Base-by-base conservation (phyloP, 2,888 invertebrate genomes). In the Drosophila mimica region DNA sequence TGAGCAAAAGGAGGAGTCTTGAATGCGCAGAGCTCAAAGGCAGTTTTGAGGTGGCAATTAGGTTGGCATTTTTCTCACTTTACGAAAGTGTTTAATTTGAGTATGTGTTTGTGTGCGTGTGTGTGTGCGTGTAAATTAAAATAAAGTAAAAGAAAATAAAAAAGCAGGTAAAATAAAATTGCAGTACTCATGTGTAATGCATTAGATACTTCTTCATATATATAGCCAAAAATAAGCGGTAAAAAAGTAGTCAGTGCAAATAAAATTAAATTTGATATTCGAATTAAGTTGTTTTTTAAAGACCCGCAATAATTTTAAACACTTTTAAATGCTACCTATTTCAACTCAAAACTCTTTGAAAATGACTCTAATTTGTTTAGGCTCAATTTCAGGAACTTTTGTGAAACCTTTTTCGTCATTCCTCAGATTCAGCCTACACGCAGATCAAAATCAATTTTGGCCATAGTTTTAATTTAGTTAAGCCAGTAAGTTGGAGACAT, bases 381-480 rank as follows among this genome's bases (percentile, higher is more conserved):
- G 51, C 74, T 73, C 38, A 49, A 60, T 67, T 63, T 66, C 75
- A 34, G 8, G 48, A 76, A 72, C 38, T 76, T 76, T 69, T 61
- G 17, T 34, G 48, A 36, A 28, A 40, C 33, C 28, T 31, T 65
- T 64, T 33, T 57, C n/a, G 31, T 20, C 43, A 52, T 46, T 67
- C n/a, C 31, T 17, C 13, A 11, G 46, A 40, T 52, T 48, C 9
- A 9, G 17, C 9, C n/a, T 25, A 25, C 36, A 53, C 52, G 48
- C 43, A 49, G 52, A 71, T 75, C 59, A 54, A 63, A 72, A 70
- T 74, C 72, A 62, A 64, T 82, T 78, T 67, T 57, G 56, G 53
- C 59, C 76, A 59, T 67, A 76, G 82, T 83, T 83, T 81, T 83
- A 86, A 84, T 86, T 82, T 82, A 73, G 81, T 84, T 86, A 79